phyloP scores from a whole-genome alignment of 2,113 vertebrate species.

The Falcunculus frontatus region DNA sequence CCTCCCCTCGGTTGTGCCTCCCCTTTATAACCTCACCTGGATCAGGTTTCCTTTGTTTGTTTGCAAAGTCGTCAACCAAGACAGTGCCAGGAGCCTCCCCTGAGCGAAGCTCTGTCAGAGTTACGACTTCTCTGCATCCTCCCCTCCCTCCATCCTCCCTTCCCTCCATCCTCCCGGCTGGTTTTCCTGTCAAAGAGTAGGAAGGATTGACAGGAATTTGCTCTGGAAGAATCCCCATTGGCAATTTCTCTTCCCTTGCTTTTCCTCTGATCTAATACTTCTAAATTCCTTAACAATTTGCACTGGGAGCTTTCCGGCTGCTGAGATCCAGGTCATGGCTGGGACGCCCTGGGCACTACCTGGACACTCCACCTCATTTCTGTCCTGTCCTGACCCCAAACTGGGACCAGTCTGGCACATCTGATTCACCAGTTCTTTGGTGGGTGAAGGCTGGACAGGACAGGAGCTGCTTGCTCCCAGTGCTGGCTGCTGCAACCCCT shows the following conservation, averaged over 20 bases:
- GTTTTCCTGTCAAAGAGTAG: background rate
- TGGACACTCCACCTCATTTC: background rate
- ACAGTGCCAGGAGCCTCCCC: background rate
- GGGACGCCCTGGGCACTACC: background rate
- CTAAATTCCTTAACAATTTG: background rate
- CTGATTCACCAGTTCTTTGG: background rate
- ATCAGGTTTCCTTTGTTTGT: background rate
- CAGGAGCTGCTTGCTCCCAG: background rate
- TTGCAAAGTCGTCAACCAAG: background rate
- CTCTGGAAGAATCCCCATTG: background rate
- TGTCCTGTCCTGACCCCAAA: background rate
- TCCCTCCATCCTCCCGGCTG: background rate
- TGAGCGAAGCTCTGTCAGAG: background rate
- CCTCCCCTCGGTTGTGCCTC: background rate
- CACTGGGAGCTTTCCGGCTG: rapidly evolving
- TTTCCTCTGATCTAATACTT: background rate
- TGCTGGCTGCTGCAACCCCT: background rate
- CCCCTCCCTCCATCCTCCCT: background rate
- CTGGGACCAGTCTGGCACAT: background rate
- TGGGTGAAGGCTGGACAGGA: background rate
- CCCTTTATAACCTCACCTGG: background rate
- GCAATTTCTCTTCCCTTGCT: background rate
- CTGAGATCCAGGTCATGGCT: background rate
- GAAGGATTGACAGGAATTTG: background rate
- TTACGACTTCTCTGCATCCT: background rate